These are phyloP conservation scores for Lipotes vexillifer DNA, from an alignment of 2,113 vertebrate species.

Conservation along the genomic window DNA sequence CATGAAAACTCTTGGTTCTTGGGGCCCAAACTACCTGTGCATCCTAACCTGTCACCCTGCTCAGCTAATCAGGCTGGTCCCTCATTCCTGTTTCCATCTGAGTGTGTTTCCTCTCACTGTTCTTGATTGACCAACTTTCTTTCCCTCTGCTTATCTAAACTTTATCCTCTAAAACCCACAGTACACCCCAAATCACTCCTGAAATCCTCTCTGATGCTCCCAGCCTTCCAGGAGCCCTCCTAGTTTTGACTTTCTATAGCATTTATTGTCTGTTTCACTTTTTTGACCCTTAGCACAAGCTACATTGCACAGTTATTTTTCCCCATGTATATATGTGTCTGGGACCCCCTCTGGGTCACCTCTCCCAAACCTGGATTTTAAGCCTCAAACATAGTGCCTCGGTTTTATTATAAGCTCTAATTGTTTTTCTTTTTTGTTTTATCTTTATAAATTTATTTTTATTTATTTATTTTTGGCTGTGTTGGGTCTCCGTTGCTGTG, in stretches of 20 bases:
- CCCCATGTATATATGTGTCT: not conserved
- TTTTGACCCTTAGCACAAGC: not conserved
- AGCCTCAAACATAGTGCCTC: not conserved
- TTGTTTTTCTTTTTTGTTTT: too few relatives aligned
- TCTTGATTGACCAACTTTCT: not conserved
- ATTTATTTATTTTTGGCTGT: too few relatives aligned
- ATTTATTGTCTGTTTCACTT: not conserved
- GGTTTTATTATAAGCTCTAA: not conserved
- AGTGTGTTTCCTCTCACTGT: not conserved
- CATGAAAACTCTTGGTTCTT: not conserved
- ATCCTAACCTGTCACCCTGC: not conserved
- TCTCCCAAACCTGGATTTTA: not conserved
- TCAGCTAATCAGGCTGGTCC: too few relatives aligned
- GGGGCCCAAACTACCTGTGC: not conserved
- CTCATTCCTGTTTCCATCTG: not conserved
- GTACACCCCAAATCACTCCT: not conserved
- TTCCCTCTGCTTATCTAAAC: not conserved
- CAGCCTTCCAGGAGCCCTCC: not conserved
- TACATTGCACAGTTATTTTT: not conserved
- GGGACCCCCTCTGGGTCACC: fast-evolving
- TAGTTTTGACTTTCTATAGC: not conserved
- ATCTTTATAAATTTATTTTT: too few relatives aligned
- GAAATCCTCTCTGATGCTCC: not conserved
- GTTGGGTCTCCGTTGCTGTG: too few relatives aligned
- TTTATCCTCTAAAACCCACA: not conserved